Evolutionary conservation across 2,888 invertebrate genomes (phyloP).

Genomic region (Pristionchus fissidentatus): DNA sequence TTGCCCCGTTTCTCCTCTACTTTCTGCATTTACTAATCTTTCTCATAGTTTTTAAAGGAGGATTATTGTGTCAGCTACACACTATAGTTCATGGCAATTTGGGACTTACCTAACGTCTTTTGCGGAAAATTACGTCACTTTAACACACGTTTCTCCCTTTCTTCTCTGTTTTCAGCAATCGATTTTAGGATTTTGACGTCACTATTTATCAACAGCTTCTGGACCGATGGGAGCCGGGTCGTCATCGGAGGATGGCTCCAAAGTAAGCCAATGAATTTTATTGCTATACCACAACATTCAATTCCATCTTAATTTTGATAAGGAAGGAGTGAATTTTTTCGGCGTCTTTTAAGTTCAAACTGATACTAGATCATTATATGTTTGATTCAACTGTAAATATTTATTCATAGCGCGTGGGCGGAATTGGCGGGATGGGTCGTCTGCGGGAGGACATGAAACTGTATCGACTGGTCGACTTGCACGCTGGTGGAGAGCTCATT

Average conservation of each 20-base stretch:
- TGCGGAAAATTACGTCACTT: neutral
- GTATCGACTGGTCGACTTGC: slow-evolving; percentile 46
- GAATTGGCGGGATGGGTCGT: slow-evolving; percentile 37
- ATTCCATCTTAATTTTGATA: too few relatives aligned
- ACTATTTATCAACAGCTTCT: neutral
- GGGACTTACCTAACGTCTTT: neutral
- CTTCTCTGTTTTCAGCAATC: neutral
- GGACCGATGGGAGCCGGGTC: neutral
- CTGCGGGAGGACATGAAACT: slow-evolving; percentile 48
- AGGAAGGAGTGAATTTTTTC: too few relatives aligned
- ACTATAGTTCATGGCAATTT: neutral
- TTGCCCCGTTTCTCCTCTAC: too few relatives aligned
- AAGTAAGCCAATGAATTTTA: neutral
- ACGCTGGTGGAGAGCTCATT: slow-evolving; percentile 47
- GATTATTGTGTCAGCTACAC: neutral
- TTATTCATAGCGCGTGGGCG: neutral
- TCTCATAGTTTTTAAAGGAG: neutral
- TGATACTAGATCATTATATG: neutral
- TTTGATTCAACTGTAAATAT: neutral
- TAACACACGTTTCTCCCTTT: neutral
- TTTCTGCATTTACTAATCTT: too few relatives aligned
- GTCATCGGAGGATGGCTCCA: slow-evolving; percentile 28
- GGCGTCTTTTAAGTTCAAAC: too few relatives aligned
- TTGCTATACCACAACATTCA: too few relatives aligned
- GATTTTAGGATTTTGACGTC: too few relatives aligned